Evolutionary conservation across 2,113 vertebrate genomes (phyloP).

Genomic region (human): GRCh38 chr1:1835001-1835500

Average conservation of each 20-base stretch:
- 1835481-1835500: background rate
- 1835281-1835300: background rate
- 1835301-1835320: background rate
- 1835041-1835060: background rate
- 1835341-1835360: background rate
- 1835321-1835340: too few relatives aligned
- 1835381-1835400: background rate
- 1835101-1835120: background rate
- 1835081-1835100: background rate
- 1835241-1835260: fast-evolving
- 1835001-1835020: too few relatives aligned
- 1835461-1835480: background rate
- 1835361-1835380: background rate
- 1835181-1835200: background rate
- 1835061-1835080: background rate
- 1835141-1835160: too few relatives aligned
- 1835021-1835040: too few relatives aligned
- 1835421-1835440: background rate
- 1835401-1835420: background rate
- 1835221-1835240: background rate
- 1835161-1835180: background rate
- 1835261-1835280: background rate
- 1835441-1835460: background rate
- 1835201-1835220: background rate
- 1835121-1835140: too few relatives aligned